Evolutionary conservation across 2,113 vertebrate genomes (phyloP).

Genomic region (Urocitellus parryii): DNA sequence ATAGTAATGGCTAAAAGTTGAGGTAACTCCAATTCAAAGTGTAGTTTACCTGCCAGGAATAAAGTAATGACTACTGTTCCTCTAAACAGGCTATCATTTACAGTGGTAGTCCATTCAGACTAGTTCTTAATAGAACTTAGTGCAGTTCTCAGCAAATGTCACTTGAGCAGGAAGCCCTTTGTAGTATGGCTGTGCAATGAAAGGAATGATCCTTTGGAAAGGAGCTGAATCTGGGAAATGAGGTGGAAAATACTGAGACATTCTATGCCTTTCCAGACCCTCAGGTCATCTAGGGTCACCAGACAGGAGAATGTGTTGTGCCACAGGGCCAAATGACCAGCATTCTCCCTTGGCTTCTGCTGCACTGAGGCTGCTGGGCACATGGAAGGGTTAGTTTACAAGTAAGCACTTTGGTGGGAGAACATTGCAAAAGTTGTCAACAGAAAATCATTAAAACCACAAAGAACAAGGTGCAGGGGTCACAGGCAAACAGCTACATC

Average conservation of each 20-base stretch:
- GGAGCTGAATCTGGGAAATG: background rate
- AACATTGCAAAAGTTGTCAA: background rate
- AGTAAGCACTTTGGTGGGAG: constrained; percentile 66
- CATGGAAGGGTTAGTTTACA: background rate
- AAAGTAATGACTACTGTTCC: background rate
- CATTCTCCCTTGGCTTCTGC: background rate
- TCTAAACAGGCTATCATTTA: background rate
- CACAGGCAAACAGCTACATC: background rate
- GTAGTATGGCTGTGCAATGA: background rate
- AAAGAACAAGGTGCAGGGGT: background rate
- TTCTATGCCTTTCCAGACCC: background rate
- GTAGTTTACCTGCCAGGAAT: background rate
- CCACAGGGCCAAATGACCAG: background rate
- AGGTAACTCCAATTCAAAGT: background rate
- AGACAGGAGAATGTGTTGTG: background rate
- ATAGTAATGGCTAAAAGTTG: background rate
- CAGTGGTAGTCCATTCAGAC: background rate
- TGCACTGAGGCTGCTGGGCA: background rate
- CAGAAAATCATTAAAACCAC: background rate
- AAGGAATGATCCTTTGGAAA: background rate
- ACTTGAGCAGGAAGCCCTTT: constrained; percentile 32
- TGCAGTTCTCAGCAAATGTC: background rate
- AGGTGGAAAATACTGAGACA: background rate
- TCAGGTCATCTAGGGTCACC: background rate
- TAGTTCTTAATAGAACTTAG: background rate